Evolutionary conservation across 1,140 invertebrate genomes (phyloP).

Genomic region (Temnothorax nylanderi): DNA sequence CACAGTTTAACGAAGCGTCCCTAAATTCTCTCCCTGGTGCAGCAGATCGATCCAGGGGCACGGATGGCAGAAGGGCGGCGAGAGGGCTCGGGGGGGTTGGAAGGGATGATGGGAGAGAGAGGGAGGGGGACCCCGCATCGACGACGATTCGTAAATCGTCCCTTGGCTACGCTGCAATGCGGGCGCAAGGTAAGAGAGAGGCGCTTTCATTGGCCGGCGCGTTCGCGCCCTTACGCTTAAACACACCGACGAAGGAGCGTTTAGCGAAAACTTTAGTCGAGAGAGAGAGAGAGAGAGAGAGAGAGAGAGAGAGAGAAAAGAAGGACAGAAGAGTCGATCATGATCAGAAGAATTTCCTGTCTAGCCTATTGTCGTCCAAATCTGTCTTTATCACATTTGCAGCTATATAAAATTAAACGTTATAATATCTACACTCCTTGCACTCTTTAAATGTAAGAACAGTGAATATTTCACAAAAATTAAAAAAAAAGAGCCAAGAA

Average conservation of each 20-base stretch:
- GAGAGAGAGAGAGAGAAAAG: neutral
- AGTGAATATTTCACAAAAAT: neutral
- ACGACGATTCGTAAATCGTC: slow-evolving; percentile 78
- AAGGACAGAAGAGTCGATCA: slow-evolving; percentile 4
- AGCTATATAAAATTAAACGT: neutral
- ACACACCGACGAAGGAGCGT: slow-evolving; percentile 59
- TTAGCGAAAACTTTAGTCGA: slow-evolving; percentile 36
- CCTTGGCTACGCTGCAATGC: slow-evolving; percentile 73
- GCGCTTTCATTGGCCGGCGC: slow-evolving; percentile 53
- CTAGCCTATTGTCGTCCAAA: neutral
- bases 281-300: neutral
- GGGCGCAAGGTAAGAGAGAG: slow-evolving; percentile 63
- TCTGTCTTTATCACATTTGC: neutral
- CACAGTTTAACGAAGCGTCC: slow-evolving; percentile 78
- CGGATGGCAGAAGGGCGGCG: slow-evolving; percentile 33
- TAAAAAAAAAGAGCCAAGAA: neutral
- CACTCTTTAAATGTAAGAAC: neutral
- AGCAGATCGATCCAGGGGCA: slow-evolving; percentile 70
- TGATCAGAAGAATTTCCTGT: slow-evolving; percentile 8
- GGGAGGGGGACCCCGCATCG: slow-evolving; percentile 63
- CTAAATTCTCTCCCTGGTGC: slow-evolving; percentile 74
- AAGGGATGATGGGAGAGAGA: slow-evolving; percentile 26
- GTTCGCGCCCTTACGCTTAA: slow-evolving; percentile 63
- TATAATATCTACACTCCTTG: neutral
- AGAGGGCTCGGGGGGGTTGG: slow-evolving; percentile 16